Percentiles rank a stretch among this genome's conserved stretches.
phyloP scores from a whole-genome alignment of 2,113 vertebrate species.

The Psilopogon haemacephalus region DNA sequence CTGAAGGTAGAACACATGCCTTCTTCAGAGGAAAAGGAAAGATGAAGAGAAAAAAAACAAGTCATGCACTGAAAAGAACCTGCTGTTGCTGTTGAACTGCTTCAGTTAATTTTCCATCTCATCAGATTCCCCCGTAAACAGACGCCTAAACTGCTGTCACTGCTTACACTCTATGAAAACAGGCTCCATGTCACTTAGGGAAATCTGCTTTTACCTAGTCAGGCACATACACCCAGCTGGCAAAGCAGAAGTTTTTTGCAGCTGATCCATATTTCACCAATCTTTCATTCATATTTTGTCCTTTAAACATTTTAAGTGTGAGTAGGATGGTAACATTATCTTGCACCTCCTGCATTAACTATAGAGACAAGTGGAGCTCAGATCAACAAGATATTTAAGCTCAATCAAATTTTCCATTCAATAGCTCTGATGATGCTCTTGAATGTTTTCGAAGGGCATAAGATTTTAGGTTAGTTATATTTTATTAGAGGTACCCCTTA shows the following conservation, averaged over 20 bases:
- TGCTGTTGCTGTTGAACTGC: background rate
- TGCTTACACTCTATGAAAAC: background rate
- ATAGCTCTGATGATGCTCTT: background rate
- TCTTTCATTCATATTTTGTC: background rate
- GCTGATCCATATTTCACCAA: background rate
- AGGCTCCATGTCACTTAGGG: background rate
- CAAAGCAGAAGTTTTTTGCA: background rate
- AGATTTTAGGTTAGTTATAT: background rate
- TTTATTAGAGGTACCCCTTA: background rate
- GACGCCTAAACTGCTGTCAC: background rate
- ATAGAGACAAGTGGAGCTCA: background rate
- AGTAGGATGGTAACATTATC: background rate
- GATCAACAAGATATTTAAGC: background rate
- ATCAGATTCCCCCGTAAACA: background rate
- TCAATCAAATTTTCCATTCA: background rate
- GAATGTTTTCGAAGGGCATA: background rate
- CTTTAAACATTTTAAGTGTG: background rate
- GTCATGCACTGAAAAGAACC: background rate
- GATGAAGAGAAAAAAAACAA: background rate
- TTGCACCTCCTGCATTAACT: background rate
- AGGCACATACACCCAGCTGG: background rate
- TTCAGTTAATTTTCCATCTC: background rate
- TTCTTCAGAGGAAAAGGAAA: conserved; percentile 70
- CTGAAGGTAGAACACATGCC: conserved; percentile 88
- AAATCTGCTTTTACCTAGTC: background rate